Percentiles rank a stretch among this genome's conserved stretches.
These are phyloP conservation scores for Lochmaea capreae DNA, from an alignment of 2,888 invertebrate genomes.

Conservation along the genomic window DNA sequence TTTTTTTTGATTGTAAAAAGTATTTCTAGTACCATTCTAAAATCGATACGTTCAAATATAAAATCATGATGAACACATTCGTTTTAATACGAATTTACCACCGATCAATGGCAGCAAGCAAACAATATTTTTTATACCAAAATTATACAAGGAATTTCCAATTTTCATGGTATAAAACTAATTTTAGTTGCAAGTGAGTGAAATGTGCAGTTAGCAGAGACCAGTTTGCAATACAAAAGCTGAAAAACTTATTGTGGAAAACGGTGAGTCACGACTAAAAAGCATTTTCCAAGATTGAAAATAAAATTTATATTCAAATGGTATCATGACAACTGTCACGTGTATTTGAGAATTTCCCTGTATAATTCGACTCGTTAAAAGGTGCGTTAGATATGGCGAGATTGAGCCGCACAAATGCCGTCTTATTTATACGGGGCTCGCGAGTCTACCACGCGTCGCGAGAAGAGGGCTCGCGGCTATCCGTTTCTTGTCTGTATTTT, in stretches of 20 bases:
- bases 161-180: not conserved
- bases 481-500: too few relatives aligned
- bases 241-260: too few relatives aligned
- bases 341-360: not conserved
- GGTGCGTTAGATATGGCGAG: too few relatives aligned
- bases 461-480: too few relatives aligned
- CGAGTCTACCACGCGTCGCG: too few relatives aligned
- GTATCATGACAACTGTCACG: too few relatives aligned
- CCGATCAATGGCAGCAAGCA: constrained; percentile 9
- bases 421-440: too few relatives aligned
- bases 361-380: not conserved
- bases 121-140: constrained; percentile 6
- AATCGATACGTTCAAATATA: constrained; percentile 4
- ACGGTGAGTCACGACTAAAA: not conserved
- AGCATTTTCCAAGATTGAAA: not conserved
- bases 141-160: constrained; percentile 7
- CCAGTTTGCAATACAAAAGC: too few relatives aligned
- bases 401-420: too few relatives aligned
- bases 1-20: not conserved
- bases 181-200: too few relatives aligned
- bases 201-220: too few relatives aligned
- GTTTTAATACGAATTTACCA: constrained; percentile 11
- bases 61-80: constrained; percentile 14
- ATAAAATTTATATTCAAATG: not conserved
- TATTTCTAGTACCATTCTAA: not conserved